Evolutionary conservation across 2,113 vertebrate species (phyloP).

Genomic region (Pluvianellus socialis): DNA sequence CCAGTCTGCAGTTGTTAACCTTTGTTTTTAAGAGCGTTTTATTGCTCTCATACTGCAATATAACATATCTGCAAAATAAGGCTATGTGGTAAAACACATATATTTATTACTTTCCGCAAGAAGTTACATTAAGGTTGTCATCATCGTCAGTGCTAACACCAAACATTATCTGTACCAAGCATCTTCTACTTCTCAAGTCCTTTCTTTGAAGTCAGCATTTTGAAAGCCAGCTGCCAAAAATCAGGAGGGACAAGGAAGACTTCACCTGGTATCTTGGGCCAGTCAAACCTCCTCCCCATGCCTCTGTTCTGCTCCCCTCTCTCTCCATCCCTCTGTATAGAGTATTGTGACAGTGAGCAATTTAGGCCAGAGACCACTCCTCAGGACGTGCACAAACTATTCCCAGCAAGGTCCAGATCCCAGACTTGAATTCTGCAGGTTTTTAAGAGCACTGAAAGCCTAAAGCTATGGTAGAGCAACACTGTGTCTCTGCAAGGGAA

Average conservation of each 20-base stretch:
- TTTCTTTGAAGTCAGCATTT: not conserved
- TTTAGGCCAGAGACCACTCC: not conserved
- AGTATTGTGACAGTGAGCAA: not conserved
- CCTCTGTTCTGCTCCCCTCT: not conserved
- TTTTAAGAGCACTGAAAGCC: not conserved
- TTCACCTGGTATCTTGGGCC: not conserved
- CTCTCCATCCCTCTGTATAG: not conserved
- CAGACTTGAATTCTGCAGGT: not conserved
- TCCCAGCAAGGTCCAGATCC: not conserved
- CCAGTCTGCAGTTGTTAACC: not conserved
- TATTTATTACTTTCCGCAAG: not conserved
- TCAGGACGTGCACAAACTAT: rapidly evolving
- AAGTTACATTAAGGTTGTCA: not conserved
- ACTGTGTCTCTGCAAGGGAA: not conserved
- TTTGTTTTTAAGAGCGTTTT: not conserved
- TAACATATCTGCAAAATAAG: not conserved
- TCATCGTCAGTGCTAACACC: not conserved
- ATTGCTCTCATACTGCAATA: not conserved
- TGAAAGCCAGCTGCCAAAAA: not conserved
- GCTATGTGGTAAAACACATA: not conserved
- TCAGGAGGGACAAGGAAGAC: not conserved
- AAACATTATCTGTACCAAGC: not conserved
- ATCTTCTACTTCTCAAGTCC: not conserved
- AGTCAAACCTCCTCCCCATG: not conserved
- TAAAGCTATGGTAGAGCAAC: not conserved